Evolutionary conservation across 2,888 invertebrate genomes (phyloP).

Genomic region (Mythimna loreyi): DNA sequence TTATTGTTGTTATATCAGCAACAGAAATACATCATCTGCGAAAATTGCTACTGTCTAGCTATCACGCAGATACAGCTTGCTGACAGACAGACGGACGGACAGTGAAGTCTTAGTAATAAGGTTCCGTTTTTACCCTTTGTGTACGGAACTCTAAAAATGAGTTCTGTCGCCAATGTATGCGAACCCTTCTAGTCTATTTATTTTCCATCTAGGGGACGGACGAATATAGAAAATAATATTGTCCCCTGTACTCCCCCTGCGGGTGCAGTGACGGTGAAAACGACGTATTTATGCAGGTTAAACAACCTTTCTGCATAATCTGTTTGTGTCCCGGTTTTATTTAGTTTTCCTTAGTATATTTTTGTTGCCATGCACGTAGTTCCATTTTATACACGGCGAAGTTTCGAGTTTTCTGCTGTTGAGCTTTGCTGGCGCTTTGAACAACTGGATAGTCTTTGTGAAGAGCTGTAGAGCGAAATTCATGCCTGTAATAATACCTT

Average conservation of each 20-base stretch:
- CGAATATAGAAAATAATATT: conserved; percentile 51
- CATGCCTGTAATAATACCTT: too few relatives aligned
- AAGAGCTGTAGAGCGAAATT: background rate
- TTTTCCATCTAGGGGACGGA: conserved; percentile 29
- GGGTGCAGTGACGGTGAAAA: conserved; percentile 25
- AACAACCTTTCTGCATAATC: conserved; percentile 52
- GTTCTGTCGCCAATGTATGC: background rate
- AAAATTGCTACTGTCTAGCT: too few relatives aligned
- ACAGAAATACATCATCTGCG: too few relatives aligned
- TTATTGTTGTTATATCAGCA: too few relatives aligned
- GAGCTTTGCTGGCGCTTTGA: background rate
- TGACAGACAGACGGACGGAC: too few relatives aligned
- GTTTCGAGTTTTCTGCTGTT: background rate
- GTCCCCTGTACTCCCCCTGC: conserved; percentile 21
- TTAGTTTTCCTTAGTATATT: conserved; percentile 9
- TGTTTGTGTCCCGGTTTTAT: conserved; percentile 18
- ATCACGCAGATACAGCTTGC: too few relatives aligned
- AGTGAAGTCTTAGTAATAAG: too few relatives aligned
- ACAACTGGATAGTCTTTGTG: background rate
- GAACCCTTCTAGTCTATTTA: conserved; percentile 22
- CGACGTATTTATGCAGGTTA: conserved; percentile 43
- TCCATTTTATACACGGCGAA: background rate
- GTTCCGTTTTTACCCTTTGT: too few relatives aligned
- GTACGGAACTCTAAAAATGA: background rate
- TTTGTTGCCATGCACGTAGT: background rate